Evolutionary conservation across 2,888 invertebrate genomes (phyloP).

Genomic region (Nomada ruficornis): DNA sequence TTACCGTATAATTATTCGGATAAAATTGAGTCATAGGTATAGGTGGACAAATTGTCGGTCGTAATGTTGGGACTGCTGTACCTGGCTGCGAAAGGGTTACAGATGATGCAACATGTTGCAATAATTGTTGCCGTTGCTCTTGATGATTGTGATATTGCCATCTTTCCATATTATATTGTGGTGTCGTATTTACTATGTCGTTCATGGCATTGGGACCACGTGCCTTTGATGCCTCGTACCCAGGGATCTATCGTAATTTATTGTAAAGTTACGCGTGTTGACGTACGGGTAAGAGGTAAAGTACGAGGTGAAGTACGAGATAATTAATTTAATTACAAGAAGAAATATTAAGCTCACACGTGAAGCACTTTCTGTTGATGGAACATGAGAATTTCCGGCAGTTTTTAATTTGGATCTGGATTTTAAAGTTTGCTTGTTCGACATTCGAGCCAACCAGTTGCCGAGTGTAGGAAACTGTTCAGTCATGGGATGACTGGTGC

Average conservation of each 20-base stretch:
- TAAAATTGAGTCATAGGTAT: slow-evolving; percentile 70
- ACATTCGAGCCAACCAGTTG: slow-evolving; percentile 76
- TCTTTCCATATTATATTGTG: slow-evolving; percentile 67
- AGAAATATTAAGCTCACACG: slow-evolving; percentile 38
- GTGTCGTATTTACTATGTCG: slow-evolving; percentile 57
- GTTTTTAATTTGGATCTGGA: slow-evolving; percentile 53
- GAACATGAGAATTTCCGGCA: slow-evolving; percentile 7
- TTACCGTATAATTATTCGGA: slow-evolving; percentile 74
- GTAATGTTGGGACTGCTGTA: slow-evolving; percentile 54
- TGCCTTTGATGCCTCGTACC: slow-evolving; percentile 58
- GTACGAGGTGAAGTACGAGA: no score
- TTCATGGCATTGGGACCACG: slow-evolving; percentile 14
- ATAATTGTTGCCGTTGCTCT: slow-evolving; percentile 60
- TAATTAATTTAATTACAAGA: no score
- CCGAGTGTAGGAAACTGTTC: slow-evolving; percentile 80
- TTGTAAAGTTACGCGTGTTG: background rate
- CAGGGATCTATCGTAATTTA: slow-evolving; percentile 39
- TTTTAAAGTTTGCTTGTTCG: slow-evolving; percentile 57
- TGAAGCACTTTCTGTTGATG: slow-evolving; percentile 29
- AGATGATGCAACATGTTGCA: slow-evolving; percentile 52
- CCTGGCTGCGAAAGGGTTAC: slow-evolving; percentile 54
- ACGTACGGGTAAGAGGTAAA: no score
- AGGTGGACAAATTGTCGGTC: slow-evolving; percentile 67
- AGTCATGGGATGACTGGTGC: slow-evolving; percentile 58
- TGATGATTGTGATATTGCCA: slow-evolving; percentile 62